Conservation (phyloP, 2,113 vertebrate genomes). For the Numenius arquata region DNA sequence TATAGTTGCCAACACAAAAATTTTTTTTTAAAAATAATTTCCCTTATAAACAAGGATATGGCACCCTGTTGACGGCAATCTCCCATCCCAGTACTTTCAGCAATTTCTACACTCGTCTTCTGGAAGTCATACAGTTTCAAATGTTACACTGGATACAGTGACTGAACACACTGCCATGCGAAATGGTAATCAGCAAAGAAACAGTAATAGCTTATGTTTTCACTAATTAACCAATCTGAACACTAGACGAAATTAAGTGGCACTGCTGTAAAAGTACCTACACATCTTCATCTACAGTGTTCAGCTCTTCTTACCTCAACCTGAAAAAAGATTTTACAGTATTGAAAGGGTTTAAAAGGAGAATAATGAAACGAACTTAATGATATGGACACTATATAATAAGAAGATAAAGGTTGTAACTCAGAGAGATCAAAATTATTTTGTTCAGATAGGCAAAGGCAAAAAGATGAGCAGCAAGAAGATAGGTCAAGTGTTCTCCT, state of each 20-base stretch:
- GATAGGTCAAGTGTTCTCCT: not conserved
- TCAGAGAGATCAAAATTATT: not conserved
- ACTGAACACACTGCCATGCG: not conserved
- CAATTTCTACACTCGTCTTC: not conserved
- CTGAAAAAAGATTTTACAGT: not conserved
- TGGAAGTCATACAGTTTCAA: not conserved
- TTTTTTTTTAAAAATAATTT: not conserved
- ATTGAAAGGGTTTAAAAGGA: not conserved
- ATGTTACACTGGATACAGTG: not conserved
- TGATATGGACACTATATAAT: not conserved
- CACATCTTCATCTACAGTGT: not conserved
- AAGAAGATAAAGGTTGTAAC: not conserved
- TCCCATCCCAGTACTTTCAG: not conserved
- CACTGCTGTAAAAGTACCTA: not conserved
- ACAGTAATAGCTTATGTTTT: not conserved
- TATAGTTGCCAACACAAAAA: not conserved
- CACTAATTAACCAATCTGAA: not conserved
- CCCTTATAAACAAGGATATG: not conserved
- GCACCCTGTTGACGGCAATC: not conserved
- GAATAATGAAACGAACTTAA: not conserved
- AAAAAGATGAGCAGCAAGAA: not conserved
- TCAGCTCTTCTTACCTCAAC: not conserved
- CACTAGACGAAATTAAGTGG: not conserved
- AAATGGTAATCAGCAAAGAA: not conserved
- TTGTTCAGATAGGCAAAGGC: not conserved